These are phyloP conservation scores for Psittacula echo DNA, from an alignment of 2,797 vertebrate species.

Conservation along the genomic window DNA sequence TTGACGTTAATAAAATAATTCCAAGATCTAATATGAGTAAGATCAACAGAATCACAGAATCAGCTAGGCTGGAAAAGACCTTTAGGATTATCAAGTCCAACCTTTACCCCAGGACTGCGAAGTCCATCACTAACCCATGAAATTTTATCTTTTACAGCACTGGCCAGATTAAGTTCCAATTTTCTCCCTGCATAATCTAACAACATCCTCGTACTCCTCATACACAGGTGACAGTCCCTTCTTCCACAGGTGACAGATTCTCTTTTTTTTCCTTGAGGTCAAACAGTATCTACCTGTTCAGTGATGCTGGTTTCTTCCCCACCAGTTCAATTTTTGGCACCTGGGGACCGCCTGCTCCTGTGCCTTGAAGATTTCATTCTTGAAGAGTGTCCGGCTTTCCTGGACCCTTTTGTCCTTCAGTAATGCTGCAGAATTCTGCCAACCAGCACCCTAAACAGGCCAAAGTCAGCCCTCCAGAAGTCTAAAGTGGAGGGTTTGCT, in stretches of 20 bases:
- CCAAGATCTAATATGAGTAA: neutral
- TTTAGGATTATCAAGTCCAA: neutral
- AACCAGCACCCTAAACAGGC: neutral
- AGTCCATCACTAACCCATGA: neutral
- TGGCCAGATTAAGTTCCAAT: neutral
- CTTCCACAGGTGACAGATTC: neutral
- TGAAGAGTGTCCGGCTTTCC: neutral
- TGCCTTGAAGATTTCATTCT: neutral
- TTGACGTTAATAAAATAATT: neutral
- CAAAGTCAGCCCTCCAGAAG: neutral
- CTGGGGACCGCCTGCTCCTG: neutral
- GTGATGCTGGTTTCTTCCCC: neutral
- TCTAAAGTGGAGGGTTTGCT: neutral
- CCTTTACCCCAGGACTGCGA: neutral
- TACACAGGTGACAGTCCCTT: neutral
- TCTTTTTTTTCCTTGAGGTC: neutral
- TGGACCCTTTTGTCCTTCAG: neutral
- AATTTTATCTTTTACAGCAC: neutral
- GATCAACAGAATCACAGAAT: neutral
- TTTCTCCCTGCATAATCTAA: neutral
- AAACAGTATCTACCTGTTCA: neutral
- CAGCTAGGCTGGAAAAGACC: neutral
- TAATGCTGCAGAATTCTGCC: neutral
- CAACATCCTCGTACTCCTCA: neutral
- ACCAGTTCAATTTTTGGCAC: neutral